Evolutionary conservation across 2,113 vertebrate genomes (phyloP), one percentile per base, ranked within the genome.

Genomic region (Asarcornis scutulata): DNA sequence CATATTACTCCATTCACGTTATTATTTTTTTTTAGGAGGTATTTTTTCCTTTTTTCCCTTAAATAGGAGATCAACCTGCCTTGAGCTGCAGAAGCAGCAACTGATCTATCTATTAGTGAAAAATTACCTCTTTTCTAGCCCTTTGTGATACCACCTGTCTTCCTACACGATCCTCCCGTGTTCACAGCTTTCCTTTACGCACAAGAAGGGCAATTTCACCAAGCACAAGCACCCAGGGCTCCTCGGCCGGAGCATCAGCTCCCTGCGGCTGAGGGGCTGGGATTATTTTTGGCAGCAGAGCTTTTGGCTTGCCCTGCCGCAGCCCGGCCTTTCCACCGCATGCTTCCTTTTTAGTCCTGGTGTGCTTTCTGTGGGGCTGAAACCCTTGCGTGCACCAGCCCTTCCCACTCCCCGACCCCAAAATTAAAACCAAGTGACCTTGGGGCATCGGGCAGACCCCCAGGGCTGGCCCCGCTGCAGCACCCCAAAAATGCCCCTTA

Each of bases 181-280:
- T 56, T 6, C 0, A 0, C 55, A 58, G 32, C 23, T 72, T 83
- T 55, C 40, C 22, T 40, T 31, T 27, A 27, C 6, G 53, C 56
- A 34, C 44, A 50, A 23, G 50, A n/a, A 36, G 18, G 34, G 34
- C 34, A 7, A 12, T 63, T 21, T 15, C 26, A 12, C 6, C 40
- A 40, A 40, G 40, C 55, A 58, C 36, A 40, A 40, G 40, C 55
- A 52, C 36, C 13, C 29, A 6, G 59, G 36, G 8, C 29, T 38
- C 21, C 12, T 7, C 46, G 59, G 67, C 71, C 26, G 31, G 52
- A 48, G 32, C 44, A 21, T 27, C 64, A 52, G 2, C 66, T 82
- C 2, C 0, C 29, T 46, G 59, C 46, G 40, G 44, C 12, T 23
- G 46, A 58, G 1, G 1, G 9, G 25, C 29, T 2, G 21, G 7